Base-by-base conservation (phyloP, 1,140 invertebrate species). In the Calliphora vicina region DNA sequence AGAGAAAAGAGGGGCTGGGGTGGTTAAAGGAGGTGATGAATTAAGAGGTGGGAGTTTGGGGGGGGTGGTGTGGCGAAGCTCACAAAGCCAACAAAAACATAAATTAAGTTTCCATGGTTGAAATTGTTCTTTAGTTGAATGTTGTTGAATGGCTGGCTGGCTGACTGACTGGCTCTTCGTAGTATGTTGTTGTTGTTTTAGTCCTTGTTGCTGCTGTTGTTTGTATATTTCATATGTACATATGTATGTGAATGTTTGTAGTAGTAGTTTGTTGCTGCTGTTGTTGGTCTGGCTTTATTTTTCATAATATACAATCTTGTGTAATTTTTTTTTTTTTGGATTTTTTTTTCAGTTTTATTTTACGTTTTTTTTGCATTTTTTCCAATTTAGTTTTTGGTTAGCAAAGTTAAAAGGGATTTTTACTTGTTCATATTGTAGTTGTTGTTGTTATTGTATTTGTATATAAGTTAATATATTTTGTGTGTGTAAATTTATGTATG, bases 91-190 rank as follows among this genome's bases (percentile, higher is more conserved):
- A 67, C 20, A 67, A 87, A 89, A 86, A 89, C 87, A 90, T 90
- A 90, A 90, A 90, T 90, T 90, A 90, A 89, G 88, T 90, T 90
- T 90, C 87, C 88, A 88, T 89, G 88, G 86, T 88, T 88, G 87
- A 88, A 90, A 88, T 88, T 90, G 87, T 87, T 84, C 67, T 23
- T 81, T 81, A 17, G 20, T 76, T 76, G 20, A 29, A 26, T 10
- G 20, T 23, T n/a, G n/a, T n/a, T n/a, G n/a, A n/a, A 17, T 80
- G 23, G 20, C 43, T 78, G 26, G 35, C 61, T 45, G 57, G 82
- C 20, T 27, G 50, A 5, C 12, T 50, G n/a, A n/a, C 45, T 35
- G 35, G 35, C 1, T 35, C n/a, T n/a, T n/a, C n/a, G n/a, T n/a
- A n/a, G 35, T 35, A 35, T 1, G 35, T 35, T 35, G 35, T 35